Evolutionary conservation across 2,113 vertebrate species (phyloP), one percentile per base, ranked within the genome.

Genomic region (Tragelaphus imberbis): DNA sequence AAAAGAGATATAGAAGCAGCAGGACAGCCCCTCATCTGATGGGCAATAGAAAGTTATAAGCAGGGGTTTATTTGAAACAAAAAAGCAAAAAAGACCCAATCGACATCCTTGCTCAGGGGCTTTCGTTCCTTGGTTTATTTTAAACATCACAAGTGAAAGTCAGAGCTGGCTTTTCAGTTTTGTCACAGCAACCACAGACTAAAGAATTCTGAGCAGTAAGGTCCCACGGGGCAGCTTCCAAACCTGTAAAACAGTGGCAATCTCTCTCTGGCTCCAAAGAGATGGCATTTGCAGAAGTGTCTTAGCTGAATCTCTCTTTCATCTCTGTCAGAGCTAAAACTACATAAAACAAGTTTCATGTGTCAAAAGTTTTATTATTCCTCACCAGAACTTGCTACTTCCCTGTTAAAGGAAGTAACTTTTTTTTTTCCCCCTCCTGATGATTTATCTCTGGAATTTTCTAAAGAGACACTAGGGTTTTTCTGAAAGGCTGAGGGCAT

Each of bases 131-230:
- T 36, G 89, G 81, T 82, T 95, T 97, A 86, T 97, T 97, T 98
- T 94, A 97, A 97, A 96, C 94, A 94, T 97, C 81, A 94, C 81
- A 94, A 79, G 94, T 82, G 59, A 84, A 88, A 92, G 95, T 30
- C 81, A 86, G 84, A 56, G 49, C 84, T 53, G 63, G 71, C 79
- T 96, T 96, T 95, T 96, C 59, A 47, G 5, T 80, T 84, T 75
- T 77, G 56, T 92, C 79, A 44, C 68, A 90, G 84, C 40, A 53
- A 56, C 49, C 33, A 7, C 61, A 59, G 88, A 81, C 75, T 55
- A 81, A 88, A 94, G 97, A 17, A 80, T 96, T 90, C 81, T 61
- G 58, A 96, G 90, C 49, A 28, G 75, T 14, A 1, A 44, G 84
- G 87, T 90, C 90, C 91, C 68, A 27, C 0, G 0, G 95, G 95